Evolutionary conservation across 2,113 vertebrate species (phyloP).

Genomic region (Cisticola juncidis): DNA sequence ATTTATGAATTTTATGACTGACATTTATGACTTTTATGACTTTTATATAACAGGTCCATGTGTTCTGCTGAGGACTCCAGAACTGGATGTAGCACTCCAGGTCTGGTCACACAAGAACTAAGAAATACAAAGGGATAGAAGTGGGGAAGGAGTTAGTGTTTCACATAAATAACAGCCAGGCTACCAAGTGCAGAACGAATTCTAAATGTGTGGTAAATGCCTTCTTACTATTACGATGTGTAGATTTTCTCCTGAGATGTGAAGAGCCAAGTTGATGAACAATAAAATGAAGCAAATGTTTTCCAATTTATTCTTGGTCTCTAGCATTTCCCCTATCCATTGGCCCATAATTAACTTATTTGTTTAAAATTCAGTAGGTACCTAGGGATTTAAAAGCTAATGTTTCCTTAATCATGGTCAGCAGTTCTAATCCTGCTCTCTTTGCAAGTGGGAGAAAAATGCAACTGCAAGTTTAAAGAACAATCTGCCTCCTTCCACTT

Average conservation of each 20-base stretch:
- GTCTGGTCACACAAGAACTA: fast-evolving
- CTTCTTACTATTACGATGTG: not conserved
- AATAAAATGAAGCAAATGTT: not conserved
- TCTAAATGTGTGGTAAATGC: not conserved
- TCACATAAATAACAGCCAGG: not conserved
- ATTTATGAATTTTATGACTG: not conserved
- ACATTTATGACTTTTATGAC: not conserved
- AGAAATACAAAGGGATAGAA: not conserved
- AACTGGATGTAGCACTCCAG: not conserved
- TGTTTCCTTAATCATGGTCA: not conserved
- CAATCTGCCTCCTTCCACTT: not conserved
- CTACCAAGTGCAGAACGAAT: not conserved
- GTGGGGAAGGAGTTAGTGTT: not conserved
- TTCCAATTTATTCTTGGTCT: not conserved
- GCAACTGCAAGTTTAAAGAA: not conserved
- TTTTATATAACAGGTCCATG: not conserved
- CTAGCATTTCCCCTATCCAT: not conserved
- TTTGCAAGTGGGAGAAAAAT: not conserved
- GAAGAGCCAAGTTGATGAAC: not conserved
- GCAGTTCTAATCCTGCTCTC: not conserved
- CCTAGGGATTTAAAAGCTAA: not conserved
- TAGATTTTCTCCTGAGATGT: not conserved
- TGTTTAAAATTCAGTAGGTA: not conserved
- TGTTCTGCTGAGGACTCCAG: not conserved
- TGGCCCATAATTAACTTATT: not conserved